These are phyloP conservation scores for Panagrolaimus sp. DNA, from an alignment of 1,140 invertebrate genomes.

Conservation along the genomic window DNA sequence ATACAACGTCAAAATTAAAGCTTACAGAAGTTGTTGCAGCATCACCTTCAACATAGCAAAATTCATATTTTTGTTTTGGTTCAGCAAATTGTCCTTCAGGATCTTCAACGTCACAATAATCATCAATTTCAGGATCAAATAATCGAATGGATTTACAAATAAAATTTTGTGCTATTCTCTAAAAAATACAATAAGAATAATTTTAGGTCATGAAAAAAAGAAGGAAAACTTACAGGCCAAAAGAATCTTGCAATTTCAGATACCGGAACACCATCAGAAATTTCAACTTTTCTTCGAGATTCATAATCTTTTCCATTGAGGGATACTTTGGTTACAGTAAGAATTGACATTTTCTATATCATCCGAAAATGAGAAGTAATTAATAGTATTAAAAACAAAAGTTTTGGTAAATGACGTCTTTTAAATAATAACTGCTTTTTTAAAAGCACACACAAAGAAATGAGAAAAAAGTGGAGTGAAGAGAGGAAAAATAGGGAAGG, in stretches of 20 bases:
- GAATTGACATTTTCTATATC: neutral
- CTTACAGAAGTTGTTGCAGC: neutral
- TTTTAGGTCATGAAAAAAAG: neutral
- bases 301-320: slow-evolving; percentile 5
- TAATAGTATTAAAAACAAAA: too few species aligned
- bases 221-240: neutral
- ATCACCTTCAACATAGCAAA: slow-evolving; percentile 8
- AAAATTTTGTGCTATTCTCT: neutral
- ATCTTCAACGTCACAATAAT: slow-evolving; percentile 6
- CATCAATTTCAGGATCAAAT: slow-evolving; percentile 5
- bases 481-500: neutral
- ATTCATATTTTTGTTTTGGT: slow-evolving; percentile 8
- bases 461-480: neutral
- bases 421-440: too few species aligned
- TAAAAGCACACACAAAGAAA: too few species aligned
- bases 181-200: neutral
- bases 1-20: too few species aligned
- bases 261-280: slow-evolving; percentile 1
- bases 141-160: slow-evolving; percentile 5
- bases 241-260: neutral
- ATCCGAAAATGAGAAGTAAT: too few species aligned
- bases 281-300: slow-evolving; percentile 10
- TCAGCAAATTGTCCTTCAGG: slow-evolving; percentile 6
- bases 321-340: neutral
- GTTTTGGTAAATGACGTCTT: too few species aligned